Evolutionary conservation across 2,888 invertebrate genomes (phyloP), one percentile per base, ranked within the genome.

Genomic region (Teleiodes luculella): DNA sequence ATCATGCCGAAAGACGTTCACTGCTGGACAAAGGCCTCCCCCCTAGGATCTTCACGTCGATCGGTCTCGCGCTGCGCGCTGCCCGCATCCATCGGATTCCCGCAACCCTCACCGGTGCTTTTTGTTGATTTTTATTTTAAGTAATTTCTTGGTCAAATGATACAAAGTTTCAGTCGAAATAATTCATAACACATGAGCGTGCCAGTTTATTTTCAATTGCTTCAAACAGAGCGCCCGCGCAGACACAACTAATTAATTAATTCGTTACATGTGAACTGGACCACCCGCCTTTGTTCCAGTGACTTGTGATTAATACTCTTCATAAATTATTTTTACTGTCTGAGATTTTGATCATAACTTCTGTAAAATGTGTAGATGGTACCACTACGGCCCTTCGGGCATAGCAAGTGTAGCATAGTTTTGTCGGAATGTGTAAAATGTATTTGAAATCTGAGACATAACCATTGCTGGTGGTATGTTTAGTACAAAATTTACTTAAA

Each of bases 201-300:
- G 46, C 55, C 20, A 10, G 33, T 65, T 63, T 57, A 58, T 65
- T 66, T 66, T 63, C 60, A 62, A 65, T 64, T 62, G 60, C 59
- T 41, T 56, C 62, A 63, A 65, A 60, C 65, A 56, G 60, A 72
- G 69, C 67, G 59, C 68, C 66, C 66, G 62, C 62, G 69, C 60
- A 64, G 65, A 64, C 63, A 71, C 71, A 70, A 80, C 78, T 80
- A 79, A 78, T 80, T 41, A 20, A 24, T 24, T 24, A 24, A 24
- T 24, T 74, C 71, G 63, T 48, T 57, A 57, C 64, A 63, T 57
- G 56, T 63, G 65, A 65, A 57, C 56, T 54, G 54, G 53, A 53
- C 58, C 56, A 60, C 60, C 60, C 60, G 48, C 18, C 6, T 24
- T 24, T 24, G 20, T 8, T 11, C 33, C 43, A 36, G 46, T 43